Conservation (phyloP, 53 echinoderm and acorn worm species). For the Temnopleurus reevesii region DNA sequence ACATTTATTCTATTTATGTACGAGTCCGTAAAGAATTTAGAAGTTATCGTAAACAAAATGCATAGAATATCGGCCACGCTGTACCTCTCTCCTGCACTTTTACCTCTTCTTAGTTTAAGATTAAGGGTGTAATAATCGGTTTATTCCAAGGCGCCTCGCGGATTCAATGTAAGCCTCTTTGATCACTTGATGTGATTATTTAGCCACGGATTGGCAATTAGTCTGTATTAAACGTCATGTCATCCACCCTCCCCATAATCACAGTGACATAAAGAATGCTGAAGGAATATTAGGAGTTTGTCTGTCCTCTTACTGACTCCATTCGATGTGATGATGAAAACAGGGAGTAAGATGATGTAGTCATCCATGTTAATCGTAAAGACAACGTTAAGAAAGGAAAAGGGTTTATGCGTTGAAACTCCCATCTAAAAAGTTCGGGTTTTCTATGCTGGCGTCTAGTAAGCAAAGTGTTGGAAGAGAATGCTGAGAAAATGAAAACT, state of each 20-base stretch:
- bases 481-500: too few species aligned
- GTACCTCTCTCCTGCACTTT: neutral
- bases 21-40: neutral
- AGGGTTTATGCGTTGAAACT: neutral
- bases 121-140: slow-evolving; percentile 15
- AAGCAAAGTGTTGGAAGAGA: too few species aligned
- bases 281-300: too few species aligned
- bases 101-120: neutral
- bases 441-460: too few species aligned
- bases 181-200: slow-evolving; percentile 20
- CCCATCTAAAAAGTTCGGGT: neutral
- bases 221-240: slow-evolving; percentile 30
- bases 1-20: neutral
- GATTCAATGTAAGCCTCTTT: neutral
- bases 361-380: neutral
- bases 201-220: neutral
- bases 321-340: neutral
- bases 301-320: neutral
- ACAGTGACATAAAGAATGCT: neutral
- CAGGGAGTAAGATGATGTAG: neutral
- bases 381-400: neutral
- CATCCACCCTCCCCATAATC: neutral
- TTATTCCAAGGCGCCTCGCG: slow-evolving; percentile 28
- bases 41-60: neutral
- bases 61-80: neutral